Base-by-base conservation (phyloP, 2,888 invertebrate genomes). In the Atherix ibis region DNA sequence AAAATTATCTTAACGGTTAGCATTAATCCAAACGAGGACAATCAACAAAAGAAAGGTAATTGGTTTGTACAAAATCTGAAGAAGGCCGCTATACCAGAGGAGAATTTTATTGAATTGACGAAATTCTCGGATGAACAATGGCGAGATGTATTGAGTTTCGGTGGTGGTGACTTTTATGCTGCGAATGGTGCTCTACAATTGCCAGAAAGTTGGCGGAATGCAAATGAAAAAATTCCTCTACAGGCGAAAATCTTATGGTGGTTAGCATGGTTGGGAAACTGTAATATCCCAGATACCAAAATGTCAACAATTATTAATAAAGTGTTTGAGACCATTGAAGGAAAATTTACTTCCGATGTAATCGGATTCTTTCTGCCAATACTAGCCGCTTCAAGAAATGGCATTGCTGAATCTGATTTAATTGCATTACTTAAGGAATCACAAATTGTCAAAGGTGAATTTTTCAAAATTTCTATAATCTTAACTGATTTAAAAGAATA, bases 321-420 rank as follows among this genome's bases (percentile, higher is more conserved):
- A 52, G 64, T 80, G 41, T 66, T 66, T 41, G 57, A 66, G 36
- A 73, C 81, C 54, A 62, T 87, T 37, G 73, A 79, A 54, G 66
- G 67, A 2, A 73, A 77, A 32, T 63, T 82, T 30, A 77, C 77
- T 1, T 63, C 65, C 25, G 71, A 71, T 18, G 67, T 73, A 41
- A 76, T 78, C 12, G 70, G 70, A 50, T 65, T 68, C 32, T 72
- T 82, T 34, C 62, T 87, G 24, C 73, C 82, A 3, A 67, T 84
- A 39, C 62, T 87, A 37, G 72, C 79, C 1, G 75, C 79, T 3
- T 71, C 84, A 5, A 70, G 80, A 35, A 71, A 78, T 51, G 88
- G 88, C 3, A 65, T 88, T 29, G 75, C 78, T 14, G 82, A 83
- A 50, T 77, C 78, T 4, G 88, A 89, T 64, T 76, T 83, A 56